Percentiles rank a stretch among this genome's conserved stretches.
These are phyloP conservation scores for Enteromius thamalakanensis DNA, from an alignment of 2,797 vertebrate genomes.

Conservation along the genomic window DNA sequence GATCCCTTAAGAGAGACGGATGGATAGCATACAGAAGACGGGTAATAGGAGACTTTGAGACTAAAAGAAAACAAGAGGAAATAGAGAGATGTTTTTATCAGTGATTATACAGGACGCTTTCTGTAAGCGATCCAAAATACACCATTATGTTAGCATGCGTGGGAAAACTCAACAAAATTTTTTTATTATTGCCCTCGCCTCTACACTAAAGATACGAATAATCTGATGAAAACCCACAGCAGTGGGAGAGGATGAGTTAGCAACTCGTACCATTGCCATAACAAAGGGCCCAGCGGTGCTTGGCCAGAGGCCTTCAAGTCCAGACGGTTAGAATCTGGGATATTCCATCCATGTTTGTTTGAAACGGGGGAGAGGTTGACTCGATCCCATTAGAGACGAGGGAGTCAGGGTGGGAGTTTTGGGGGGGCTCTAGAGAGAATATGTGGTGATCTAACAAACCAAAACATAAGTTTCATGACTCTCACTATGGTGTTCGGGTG, in stretches of 20 bases:
- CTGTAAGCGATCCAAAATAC: slow-evolving; percentile 75
- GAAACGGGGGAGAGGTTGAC: slow-evolving; percentile 13
- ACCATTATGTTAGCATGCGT: slow-evolving; percentile 76
- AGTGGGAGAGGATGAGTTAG: slow-evolving; percentile 11
- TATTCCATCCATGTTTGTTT: slow-evolving; percentile 7
- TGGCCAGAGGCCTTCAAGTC: slow-evolving; percentile 28
- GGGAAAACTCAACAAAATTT: slow-evolving; percentile 71
- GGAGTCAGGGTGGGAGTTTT: slow-evolving; percentile 40
- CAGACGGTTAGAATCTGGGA: slow-evolving; percentile 35
- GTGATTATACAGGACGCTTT: slow-evolving; percentile 70
- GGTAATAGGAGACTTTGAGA: slow-evolving; percentile 69
- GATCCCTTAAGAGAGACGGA: slow-evolving; percentile 42
- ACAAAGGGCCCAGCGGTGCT: slow-evolving; percentile 22
- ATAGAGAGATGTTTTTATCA: slow-evolving; percentile 77
- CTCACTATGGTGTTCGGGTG: slow-evolving; percentile 22
- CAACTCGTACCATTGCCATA: slow-evolving; percentile 19
- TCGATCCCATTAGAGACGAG: slow-evolving; percentile 22
- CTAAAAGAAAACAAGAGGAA: slow-evolving; percentile 74
- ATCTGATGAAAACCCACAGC: not conserved
- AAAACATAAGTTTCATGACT: slow-evolving; percentile 16
- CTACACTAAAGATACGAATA: slow-evolving; percentile 15
- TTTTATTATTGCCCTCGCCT: slow-evolving; percentile 59
- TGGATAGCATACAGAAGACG: slow-evolving; percentile 52
- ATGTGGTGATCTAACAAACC: slow-evolving; percentile 43
- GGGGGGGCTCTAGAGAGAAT: slow-evolving; percentile 21